Conservation (phyloP, 2,797 vertebrate species). For the Eleutherodactylus coqui region DNA sequence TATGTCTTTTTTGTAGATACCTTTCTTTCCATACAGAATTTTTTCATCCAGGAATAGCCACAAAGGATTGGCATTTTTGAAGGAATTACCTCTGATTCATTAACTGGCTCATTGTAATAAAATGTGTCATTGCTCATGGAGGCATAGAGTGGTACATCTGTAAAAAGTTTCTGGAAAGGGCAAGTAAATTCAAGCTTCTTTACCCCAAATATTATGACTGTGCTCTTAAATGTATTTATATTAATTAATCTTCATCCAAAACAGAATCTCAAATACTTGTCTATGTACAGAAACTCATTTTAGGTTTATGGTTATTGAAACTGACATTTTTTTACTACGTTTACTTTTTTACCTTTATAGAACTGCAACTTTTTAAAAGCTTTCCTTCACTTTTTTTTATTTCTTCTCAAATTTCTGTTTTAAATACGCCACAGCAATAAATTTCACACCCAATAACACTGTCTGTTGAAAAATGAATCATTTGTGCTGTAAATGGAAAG, state of each 20-base stretch:
- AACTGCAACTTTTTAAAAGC: conserved; percentile 65
- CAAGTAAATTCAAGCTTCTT: background rate
- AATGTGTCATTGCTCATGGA: background rate
- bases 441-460: conserved; percentile 65
- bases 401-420: conserved; percentile 60
- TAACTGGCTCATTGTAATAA: background rate
- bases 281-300: conserved; percentile 41
- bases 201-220: background rate
- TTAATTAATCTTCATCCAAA: background rate
- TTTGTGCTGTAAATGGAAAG: conserved; percentile 70
- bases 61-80: background rate
- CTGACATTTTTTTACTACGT: conserved; percentile 59
- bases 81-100: background rate
- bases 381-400: conserved; percentile 47
- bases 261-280: conserved; percentile 25
- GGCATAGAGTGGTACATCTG: background rate
- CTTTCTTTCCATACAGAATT: background rate
- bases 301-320: conserved; percentile 59
- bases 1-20: background rate
- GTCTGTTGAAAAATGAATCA: conserved; percentile 66
- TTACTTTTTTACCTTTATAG: conserved; percentile 62
- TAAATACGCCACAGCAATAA: conserved; percentile 64
- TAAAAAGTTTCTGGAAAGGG: background rate
- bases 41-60: background rate
- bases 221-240: background rate